Evolutionary conservation across 2,888 invertebrate genomes (phyloP), one percentile per base, ranked within the genome.

Genomic region (Caprella mutica): DNA sequence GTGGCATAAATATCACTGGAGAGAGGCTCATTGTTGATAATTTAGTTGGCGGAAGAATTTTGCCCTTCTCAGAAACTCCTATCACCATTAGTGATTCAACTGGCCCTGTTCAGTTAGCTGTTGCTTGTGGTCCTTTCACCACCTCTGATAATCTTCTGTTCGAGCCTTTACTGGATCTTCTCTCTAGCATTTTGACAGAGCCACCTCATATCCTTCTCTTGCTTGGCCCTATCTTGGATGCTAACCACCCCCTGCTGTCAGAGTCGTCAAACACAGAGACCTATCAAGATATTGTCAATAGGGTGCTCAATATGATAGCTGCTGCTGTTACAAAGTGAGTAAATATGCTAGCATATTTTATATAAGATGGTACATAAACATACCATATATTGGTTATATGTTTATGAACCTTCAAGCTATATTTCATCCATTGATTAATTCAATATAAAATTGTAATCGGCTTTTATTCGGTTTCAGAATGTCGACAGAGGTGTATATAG

Each of bases 71-170:
- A 14, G 19, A 51, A 1, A 38, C 55, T 26, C 55, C 59, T 12
- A 39, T 58, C 43, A 59, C 44, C 12, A 42, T 58, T 27, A 39
- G 14, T 19, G 52, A 35, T 43, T 14, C 55, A 42, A 58, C 50
- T 14, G 51, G 55, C 21, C 26, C 24, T 27, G 52, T 64, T 4
- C 59, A 64, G 67, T 74, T 92, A 58, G 77, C 89, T 14, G 75
- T 87, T 39, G 88, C 85, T 1, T 78, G 85, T 24, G 93, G 92
- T 0, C 93, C 93, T 0, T 93, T 82, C 70, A 87, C 90, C 0
- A 78, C 84, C 3, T 77, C 80, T 2, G 84, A 86, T 68, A 85
- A 85, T 70, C 72, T 90, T 56, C 73, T 78, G 0, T 92, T 86
- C 70, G 85, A 89, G 68, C 90, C 91, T 0, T 73, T 93, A 35